Base-by-base conservation (phyloP, 2,113 vertebrate species). In the Clarias macrocephalus region DNA sequence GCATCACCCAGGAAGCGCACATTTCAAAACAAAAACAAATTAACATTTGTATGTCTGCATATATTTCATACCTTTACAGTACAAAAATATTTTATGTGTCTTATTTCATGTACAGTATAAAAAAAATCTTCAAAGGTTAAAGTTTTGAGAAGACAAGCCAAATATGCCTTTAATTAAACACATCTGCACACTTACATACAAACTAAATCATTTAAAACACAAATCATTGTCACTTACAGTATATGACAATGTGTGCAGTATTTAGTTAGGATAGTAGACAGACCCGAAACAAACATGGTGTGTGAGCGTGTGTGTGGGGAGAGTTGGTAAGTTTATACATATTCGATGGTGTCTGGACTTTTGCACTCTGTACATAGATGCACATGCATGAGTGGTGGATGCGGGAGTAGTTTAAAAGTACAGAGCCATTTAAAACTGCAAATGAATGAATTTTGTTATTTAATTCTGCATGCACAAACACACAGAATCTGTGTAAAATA, bases 271-370 rank as follows among this genome's bases (percentile, higher is more conserved):
- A 21, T n/a, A 80, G 1, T 83, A 76, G 57, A n/a, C 52, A 66
- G 19, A 75, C 6, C 80, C n/a, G 65, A 80, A 54, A 30, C 84
- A 86, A 59, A 59, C 82, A 66, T 3, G 28, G 62, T 81, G 76
- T 80, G 5, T 73, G 33, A 18, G 30, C 37, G 11, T 54, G 48
- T 54, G 2, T 56, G 54, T 30, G 25, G 9, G n/a, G 25, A 79
- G n/a, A 13, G 42, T 77, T 77, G 23, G 73, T 76, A 21, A 80
- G 37, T 79, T 21, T 80, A 63, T 11, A 57, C 13, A 48, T 15
- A 18, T 33, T 19, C 8, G 5, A 30, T 59, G 82, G 37, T 75
- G 68, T 75, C 68, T 75, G 33, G 66, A 54, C 56, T 42, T 59
- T 62, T 59, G 52, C 15, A 77, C 0, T 42, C 0, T 48, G 6